Evolutionary conservation across 92 coral and sea anemone genomes (phyloP), one percentile per base, ranked within the genome.

Genomic region (Actinostola sp.): DNA sequence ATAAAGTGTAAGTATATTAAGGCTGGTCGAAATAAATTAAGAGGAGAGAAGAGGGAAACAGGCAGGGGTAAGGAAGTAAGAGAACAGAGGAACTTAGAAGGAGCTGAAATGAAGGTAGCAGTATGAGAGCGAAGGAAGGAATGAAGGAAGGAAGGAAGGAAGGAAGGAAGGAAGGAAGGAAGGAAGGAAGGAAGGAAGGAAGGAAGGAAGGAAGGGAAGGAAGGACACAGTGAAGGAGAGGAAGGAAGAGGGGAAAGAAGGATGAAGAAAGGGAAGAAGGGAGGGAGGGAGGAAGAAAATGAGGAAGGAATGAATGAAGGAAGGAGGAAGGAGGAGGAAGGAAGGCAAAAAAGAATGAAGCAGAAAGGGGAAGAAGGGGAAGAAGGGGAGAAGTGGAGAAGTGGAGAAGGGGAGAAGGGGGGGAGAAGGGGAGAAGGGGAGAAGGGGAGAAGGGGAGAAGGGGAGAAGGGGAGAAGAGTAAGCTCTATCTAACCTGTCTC

Each of bases 401-500:
- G 29, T 4, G 16, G 58, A 15, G 8, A 4, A 26, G 58, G 15
- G 16, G 11, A 11, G 4, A 36, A 11, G 42, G 42, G 11, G 11
- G 42, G 11, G 11, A 11, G 42, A 36, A 36, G 42, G 4, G 42
- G 42, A 36, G 11, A 36, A 11, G 42, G 42, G 42, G 42, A 36
- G 11, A 36, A 11, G 11, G 42, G 42, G 42, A 11, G 42, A 36
- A 36, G 42, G 42, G 42, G 42, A 11, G 4, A 4, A 11, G 11
- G 42, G 11, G 42, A 11, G 42, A 36, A 11, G 42, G 42, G 42
- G 42, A 36, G 42, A 36, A 36, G 11, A 36, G 11, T 4, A 36
- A 36, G 42, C 11, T 36, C 11, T 11, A 4, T 11, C 42, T 36
- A 36, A 87, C 96, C 92, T 90, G 78, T 72, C 89, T 79, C 16